These are phyloP conservation scores for Pteronotus mesoamericanus DNA, from an alignment of 2,797 vertebrate species.

Conservation along the genomic window DNA sequence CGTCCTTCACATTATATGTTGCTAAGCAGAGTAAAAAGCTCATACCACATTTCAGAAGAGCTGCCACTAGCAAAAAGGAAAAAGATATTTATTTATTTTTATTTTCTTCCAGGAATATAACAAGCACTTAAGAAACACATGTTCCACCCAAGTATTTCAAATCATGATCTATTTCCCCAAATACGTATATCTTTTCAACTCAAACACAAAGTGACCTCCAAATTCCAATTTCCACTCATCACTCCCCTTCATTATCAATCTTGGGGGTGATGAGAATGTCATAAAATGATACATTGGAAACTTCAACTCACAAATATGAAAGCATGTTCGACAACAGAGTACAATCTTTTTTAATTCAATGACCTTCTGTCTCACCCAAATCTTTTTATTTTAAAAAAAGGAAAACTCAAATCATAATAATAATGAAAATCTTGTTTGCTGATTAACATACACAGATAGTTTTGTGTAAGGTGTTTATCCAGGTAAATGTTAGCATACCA, in stretches of 20 bases:
- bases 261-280: not conserved
- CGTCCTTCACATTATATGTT: not conserved
- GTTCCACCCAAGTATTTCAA: not conserved
- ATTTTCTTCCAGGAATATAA: not conserved
- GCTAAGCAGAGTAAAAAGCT: not conserved
- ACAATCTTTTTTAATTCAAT: not conserved
- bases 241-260: not conserved
- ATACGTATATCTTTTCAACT: not conserved
- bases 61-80: not conserved
- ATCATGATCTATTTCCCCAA: not conserved
- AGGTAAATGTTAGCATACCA: constrained; percentile 27
- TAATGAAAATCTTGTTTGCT: not conserved
- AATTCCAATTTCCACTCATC: not conserved
- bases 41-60: not conserved
- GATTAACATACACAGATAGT: constrained; percentile 19
- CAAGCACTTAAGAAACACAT: not conserved
- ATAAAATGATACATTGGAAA: not conserved
- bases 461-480: not conserved
- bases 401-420: constrained; percentile 23
- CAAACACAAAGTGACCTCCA: not conserved
- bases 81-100: not conserved
- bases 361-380: not conserved
- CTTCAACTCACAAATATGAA: constrained; percentile 25
- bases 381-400: constrained; percentile 21
- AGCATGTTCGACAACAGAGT: not conserved